Evolutionary conservation across 2,888 invertebrate species (phyloP).

Genomic region (Galerucella pusilla): DNA sequence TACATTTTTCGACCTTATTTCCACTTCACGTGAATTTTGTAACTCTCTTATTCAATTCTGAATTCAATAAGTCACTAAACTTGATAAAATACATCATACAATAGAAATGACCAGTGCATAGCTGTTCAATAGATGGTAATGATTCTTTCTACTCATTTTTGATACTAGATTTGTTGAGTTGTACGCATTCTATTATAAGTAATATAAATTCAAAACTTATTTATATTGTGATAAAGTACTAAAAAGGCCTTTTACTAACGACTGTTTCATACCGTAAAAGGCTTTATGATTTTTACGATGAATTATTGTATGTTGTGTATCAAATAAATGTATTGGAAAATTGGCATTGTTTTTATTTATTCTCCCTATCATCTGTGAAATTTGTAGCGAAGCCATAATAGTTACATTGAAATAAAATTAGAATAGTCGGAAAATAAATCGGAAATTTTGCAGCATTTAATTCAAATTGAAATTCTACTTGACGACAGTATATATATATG

Average conservation of each 20-base stretch:
- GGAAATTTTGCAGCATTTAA: too few species aligned
- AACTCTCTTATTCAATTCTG: too few species aligned
- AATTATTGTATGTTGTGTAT: not conserved
- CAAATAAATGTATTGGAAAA: constrained; percentile 9
- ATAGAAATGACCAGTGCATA: too few species aligned
- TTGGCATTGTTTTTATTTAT: constrained; percentile 5
- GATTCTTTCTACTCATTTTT: too few species aligned
- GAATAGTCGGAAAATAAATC: too few species aligned
- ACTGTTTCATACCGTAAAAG: not conserved
- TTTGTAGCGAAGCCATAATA: not conserved
- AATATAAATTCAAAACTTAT: not conserved
- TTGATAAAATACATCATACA: too few species aligned
- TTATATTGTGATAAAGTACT: not conserved
- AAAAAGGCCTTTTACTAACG: not conserved
- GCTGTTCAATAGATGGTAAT: too few species aligned
- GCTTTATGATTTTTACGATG: not conserved
- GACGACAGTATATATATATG: not conserved
- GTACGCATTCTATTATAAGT: not conserved
- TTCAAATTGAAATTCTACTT: too few species aligned
- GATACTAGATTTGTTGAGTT: not conserved
- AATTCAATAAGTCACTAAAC: too few species aligned
- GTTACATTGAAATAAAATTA: not conserved
- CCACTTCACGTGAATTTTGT: too few species aligned
- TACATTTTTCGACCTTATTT: too few species aligned
- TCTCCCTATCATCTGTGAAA: not conserved